A percentile compares a stretch with the other conserved stretches of the same genome.
Conservation (phyloP, 2,888 invertebrate genomes). For the Cordilura impudica region DNA sequence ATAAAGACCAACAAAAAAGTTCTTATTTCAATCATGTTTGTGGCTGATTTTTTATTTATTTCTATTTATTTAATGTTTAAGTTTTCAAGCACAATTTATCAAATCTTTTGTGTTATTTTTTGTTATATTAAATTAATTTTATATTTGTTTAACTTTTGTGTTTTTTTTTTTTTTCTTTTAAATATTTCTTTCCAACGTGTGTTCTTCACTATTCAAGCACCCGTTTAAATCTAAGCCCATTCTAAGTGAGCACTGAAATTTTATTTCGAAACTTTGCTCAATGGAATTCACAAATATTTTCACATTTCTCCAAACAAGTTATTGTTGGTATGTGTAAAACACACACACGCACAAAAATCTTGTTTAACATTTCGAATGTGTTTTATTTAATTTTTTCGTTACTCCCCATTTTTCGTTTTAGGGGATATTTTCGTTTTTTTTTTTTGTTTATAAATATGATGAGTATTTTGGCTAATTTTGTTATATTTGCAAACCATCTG, state of each 20-base stretch:
- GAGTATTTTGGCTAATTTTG: constrained; percentile 46
- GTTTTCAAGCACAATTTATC: constrained; percentile 21
- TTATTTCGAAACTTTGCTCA: constrained; percentile 69
- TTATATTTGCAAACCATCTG: constrained; percentile 38
- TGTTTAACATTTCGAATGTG: constrained; percentile 27
- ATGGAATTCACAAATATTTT: not conserved
- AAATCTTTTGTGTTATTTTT: constrained; percentile 7
- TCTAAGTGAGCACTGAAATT: constrained; percentile 73
- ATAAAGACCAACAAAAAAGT: not conserved
- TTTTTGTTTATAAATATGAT: constrained; percentile 9
- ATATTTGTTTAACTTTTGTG: constrained; percentile 8
- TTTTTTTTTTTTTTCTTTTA: constrained; percentile 21
- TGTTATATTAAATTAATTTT: constrained; percentile 19
- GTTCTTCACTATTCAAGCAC: constrained; percentile 72
- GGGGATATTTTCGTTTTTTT: constrained; percentile 54
- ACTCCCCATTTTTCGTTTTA: constrained; percentile 35
- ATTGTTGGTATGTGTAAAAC: not conserved
- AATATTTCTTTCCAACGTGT: constrained; percentile 39
- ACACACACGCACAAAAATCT: constrained; percentile 19
- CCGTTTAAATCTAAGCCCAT: constrained; percentile 74
- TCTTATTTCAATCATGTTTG: constrained; percentile 23
- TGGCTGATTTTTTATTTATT: not conserved
- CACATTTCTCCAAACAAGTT: constrained; percentile 33
- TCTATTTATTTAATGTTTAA: constrained; percentile 10
- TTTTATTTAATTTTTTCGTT: constrained; percentile 42